These are phyloP conservation scores for Boleophthalmus pectinirostris DNA, from an alignment of 2,113 vertebrate genomes.

Conservation along the genomic window DNA sequence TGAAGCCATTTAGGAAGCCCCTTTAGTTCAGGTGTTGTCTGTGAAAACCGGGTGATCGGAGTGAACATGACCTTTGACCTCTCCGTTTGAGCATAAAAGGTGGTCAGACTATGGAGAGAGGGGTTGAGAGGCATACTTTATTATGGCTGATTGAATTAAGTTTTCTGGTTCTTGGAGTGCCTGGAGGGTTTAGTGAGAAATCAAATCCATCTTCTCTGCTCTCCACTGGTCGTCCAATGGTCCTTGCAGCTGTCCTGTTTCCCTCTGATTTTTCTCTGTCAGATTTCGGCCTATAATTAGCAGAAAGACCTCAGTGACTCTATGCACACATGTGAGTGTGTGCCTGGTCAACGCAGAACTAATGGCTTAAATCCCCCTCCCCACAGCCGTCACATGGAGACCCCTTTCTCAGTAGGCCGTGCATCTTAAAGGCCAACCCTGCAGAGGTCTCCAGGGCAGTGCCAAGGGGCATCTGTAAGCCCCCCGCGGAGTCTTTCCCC, in stretches of 20 bases:
- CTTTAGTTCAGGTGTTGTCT: conserved; percentile 53
- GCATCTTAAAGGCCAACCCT: conserved; percentile 65
- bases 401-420: conserved; percentile 53
- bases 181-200: conserved; percentile 79
- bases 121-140: conserved; percentile 44
- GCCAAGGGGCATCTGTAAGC: conserved; percentile 61
- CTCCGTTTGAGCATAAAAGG: conserved; percentile 24
- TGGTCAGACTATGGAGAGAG: conserved; percentile 15
- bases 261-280: conserved; percentile 92
- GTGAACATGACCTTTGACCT: conserved; percentile 60
- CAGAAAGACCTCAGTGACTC: conserved; percentile 82
- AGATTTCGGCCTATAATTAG: conserved; percentile 91
- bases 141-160: conserved; percentile 67
- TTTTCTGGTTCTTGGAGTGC: conserved; percentile 64
- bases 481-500: conserved; percentile 28
- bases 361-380: conserved; percentile 73
- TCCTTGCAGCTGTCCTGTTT: conserved; percentile 85
- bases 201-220: conserved; percentile 65
- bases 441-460: conserved; percentile 51
- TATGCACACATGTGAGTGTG: conserved; percentile 72
- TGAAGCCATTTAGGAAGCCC: conserved; percentile 48
- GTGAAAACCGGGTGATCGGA: conserved; percentile 49
- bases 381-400: conserved; percentile 71
- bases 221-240: conserved; percentile 43
- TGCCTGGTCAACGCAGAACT: conserved; percentile 74